phyloP scores from a whole-genome alignment of 2,888 invertebrate species.

The Poecilobothrus nobilitatus region DNA sequence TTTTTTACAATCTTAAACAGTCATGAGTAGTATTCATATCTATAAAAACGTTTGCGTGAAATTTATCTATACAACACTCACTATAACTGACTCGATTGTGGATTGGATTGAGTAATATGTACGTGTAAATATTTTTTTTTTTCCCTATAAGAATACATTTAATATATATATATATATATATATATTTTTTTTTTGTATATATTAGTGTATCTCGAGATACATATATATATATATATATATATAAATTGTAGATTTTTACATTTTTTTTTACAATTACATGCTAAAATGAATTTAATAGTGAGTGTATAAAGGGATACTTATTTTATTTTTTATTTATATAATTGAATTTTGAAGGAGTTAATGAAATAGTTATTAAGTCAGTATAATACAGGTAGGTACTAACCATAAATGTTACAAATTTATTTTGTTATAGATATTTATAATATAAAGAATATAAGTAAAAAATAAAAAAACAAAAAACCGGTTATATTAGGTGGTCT shows the following conservation, averaged over 20 bases:
- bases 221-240: no score
- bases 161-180: no score
- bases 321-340: background rate
- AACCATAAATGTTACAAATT: no score
- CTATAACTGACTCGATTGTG: background rate
- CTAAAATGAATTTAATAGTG: conserved; percentile 6
- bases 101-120: background rate
- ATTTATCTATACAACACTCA: background rate
- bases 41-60: conserved; percentile 6
- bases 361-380: background rate
- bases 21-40: background rate
- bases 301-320: background rate
- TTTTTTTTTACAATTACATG: background rate
- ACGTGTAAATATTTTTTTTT: background rate
- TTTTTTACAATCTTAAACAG: background rate
- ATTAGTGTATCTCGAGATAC: no score
- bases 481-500: no score
- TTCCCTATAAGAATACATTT: background rate
- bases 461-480: no score
- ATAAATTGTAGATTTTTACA: background rate
- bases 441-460: no score
- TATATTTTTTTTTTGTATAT: no score
- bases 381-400: no score
- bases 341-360: conserved; percentile 5
- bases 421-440: no score